Percentiles rank a stretch among this genome's conserved stretches.
phyloP scores from a whole-genome alignment of 1,140 invertebrate species.

The Brachystomella parvula region DNA sequence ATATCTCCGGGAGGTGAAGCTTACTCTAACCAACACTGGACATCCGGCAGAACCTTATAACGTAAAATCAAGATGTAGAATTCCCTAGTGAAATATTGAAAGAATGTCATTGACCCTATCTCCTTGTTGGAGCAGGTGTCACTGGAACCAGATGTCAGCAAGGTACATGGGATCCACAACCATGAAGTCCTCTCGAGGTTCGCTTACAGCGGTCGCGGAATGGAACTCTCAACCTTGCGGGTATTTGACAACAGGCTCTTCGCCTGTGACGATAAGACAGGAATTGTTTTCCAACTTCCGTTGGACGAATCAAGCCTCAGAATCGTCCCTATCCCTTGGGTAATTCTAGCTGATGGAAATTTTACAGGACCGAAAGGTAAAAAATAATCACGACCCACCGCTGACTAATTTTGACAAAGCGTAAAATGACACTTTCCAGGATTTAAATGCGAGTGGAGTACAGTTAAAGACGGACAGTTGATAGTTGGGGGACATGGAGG shows the following conservation, averaged over 20 bases:
- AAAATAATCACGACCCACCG: not conserved
- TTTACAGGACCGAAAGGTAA: constrained; percentile 29
- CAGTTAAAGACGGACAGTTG: constrained; percentile 77
- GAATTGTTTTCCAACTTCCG: constrained; percentile 67
- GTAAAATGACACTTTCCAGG: too few species aligned
- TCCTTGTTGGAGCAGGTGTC: not conserved
- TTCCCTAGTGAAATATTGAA: not conserved
- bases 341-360: constrained; percentile 73
- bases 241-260: constrained; percentile 85
- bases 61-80: not conserved
- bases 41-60: not conserved
- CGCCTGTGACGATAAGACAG: constrained; percentile 91
- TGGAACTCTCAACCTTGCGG: constrained; percentile 94
- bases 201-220: constrained; percentile 77
- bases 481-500: constrained; percentile 70
- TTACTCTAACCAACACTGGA: not conserved
- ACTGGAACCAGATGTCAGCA: not conserved
- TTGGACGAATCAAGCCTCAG: not conserved
- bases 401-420: not conserved
- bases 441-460: constrained; percentile 96
- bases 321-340: constrained; percentile 69
- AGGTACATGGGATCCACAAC: not conserved
- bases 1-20: not conserved
- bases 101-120: not conserved
- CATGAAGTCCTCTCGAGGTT: constrained; percentile 55